Conservation (phyloP, 2,797 vertebrate genomes). For the Notoglanidium macrostoma region DNA sequence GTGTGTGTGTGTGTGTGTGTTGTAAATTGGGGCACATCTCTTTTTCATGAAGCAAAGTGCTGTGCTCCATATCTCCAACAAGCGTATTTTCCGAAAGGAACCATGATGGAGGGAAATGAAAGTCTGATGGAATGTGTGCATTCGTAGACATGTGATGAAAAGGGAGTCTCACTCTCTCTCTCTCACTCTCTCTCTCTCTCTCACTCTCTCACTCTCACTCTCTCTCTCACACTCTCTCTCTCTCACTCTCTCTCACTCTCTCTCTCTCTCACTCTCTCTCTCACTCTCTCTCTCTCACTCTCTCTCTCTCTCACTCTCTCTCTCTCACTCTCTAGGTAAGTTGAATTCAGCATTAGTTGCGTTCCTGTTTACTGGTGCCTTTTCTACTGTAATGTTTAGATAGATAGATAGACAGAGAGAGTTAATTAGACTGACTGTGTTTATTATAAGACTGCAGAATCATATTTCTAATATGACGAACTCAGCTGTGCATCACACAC, state of each 20-base stretch:
- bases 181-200: not conserved
- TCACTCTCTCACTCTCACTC: not conserved
- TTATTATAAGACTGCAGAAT: not conserved
- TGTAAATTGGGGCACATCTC: constrained; percentile 19
- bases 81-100: not conserved
- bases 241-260: too few species aligned
- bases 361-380: not conserved
- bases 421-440: not conserved
- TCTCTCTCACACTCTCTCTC: too few species aligned
- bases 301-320: not conserved
- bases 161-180: not conserved
- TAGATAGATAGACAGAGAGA: not conserved
- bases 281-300: not conserved
- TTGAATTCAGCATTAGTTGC: not conserved
- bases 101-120: not conserved
- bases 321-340: not conserved
- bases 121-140: not conserved
- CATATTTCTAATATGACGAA: constrained; percentile 3
- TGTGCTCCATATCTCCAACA: not conserved
- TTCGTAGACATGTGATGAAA: not conserved
- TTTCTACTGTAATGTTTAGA: not conserved
- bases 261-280: too few species aligned
- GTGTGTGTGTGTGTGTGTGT: not conserved
- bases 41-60: constrained; percentile 28
- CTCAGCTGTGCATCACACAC: constrained; percentile 2